These are phyloP conservation scores for Bombyx mandarina DNA, from an alignment of 1,140 invertebrate species.

Conservation along the genomic window DNA sequence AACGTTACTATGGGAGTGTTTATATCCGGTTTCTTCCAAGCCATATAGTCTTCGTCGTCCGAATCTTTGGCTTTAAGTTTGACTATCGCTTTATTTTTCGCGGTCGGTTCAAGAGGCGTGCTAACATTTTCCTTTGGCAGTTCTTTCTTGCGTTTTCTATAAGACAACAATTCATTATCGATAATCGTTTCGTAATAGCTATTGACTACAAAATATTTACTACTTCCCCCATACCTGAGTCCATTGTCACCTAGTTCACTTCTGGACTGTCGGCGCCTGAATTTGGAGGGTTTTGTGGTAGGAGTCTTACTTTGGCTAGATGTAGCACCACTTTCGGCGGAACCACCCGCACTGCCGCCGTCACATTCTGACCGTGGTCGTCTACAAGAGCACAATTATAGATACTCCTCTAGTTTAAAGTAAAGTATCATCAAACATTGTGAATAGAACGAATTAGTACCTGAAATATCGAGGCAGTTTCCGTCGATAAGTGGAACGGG, in stretches of 20 bases:
- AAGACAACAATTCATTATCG: constrained; percentile 14
- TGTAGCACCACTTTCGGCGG: constrained; percentile 53
- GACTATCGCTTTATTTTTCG: constrained; percentile 34
- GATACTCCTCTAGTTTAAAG: background rate
- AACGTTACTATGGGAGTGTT: constrained; percentile 53
- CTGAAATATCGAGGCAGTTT: constrained; percentile 57
- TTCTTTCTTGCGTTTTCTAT: constrained; percentile 61
- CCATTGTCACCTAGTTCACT: constrained; percentile 38
- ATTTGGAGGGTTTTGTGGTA: constrained; percentile 40
- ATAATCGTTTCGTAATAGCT: background rate
- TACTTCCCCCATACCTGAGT: constrained; percentile 27
- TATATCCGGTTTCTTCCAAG: constrained; percentile 53
- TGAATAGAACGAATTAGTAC: constrained; percentile 15
- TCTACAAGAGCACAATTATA: constrained; percentile 17
- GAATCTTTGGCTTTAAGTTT: constrained; percentile 62
- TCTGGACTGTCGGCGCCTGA: constrained; percentile 44
- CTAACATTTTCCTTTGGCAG: constrained; percentile 36
- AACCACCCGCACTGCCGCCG: constrained; percentile 50
- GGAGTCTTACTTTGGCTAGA: constrained; percentile 58
- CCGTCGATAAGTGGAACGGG: constrained; percentile 46
- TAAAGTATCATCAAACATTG: background rate
- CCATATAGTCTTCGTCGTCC: constrained; percentile 64
- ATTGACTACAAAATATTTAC: background rate
- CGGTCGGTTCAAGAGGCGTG: constrained; percentile 26
- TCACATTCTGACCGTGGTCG: constrained; percentile 52